These are phyloP conservation scores for Tuta absoluta DNA, from an alignment of 2,888 invertebrate species.

Conservation along the genomic window DNA sequence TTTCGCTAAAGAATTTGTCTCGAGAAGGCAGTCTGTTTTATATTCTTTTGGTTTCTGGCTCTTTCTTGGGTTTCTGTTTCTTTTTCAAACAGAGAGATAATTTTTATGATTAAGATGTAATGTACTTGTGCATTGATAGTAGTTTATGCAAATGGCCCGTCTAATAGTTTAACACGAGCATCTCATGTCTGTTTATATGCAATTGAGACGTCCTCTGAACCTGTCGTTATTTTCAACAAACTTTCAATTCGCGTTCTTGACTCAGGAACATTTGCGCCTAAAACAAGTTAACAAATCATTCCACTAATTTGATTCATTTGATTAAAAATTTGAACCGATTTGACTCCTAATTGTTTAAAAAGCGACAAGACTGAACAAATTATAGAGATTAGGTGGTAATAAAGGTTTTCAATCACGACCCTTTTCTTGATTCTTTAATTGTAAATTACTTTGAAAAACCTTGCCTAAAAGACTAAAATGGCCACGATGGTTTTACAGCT, in stretches of 20 bases:
- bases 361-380: slow-evolving; percentile 28
- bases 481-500: too few relatives aligned
- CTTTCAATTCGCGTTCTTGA: not conserved
- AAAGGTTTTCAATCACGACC: slow-evolving; percentile 13
- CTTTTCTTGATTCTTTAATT: slow-evolving; percentile 10
- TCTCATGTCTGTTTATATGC: too few relatives aligned
- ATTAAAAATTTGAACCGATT: slow-evolving; percentile 13
- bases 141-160: too few relatives aligned
- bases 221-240: not conserved
- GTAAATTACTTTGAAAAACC: not conserved
- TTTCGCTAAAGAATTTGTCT: slow-evolving; percentile 30
- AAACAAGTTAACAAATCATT: slow-evolving; percentile 16
- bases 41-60: slow-evolving; percentile 26
- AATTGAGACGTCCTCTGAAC: not conserved
- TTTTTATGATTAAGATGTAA: not conserved
- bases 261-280: not conserved
- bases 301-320: slow-evolving; percentile 26
- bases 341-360: slow-evolving; percentile 26
- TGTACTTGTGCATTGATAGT: too few relatives aligned
- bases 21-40: slow-evolving; percentile 34
- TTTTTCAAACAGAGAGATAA: not conserved
- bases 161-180: too few relatives aligned
- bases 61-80: not conserved
- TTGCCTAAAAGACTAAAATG: too few relatives aligned
- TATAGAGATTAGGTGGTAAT: not conserved